Percentiles rank a stretch among this genome's conserved stretches.
Conservation (phyloP, 2,113 vertebrate species). For the Oryzias javanicus region DNA sequence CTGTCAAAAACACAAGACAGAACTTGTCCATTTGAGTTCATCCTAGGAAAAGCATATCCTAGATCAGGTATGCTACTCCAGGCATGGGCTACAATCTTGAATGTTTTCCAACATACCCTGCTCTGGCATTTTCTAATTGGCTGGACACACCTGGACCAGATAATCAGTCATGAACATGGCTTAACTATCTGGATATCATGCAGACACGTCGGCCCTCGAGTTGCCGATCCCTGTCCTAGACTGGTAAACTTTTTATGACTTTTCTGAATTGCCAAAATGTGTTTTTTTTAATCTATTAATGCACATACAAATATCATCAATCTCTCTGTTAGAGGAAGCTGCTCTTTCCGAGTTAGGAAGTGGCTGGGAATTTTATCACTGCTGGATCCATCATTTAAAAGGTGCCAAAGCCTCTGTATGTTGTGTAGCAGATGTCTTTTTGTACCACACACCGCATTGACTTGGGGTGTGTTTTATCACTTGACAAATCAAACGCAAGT, state of each 20-base stretch:
- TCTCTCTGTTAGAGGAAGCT: constrained; percentile 20
- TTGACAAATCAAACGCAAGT: constrained; percentile 25
- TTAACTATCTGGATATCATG: too few species aligned
- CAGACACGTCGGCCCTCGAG: too few species aligned
- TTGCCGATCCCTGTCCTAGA: not conserved
- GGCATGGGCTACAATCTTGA: too few species aligned
- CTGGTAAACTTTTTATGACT: constrained; percentile 26
- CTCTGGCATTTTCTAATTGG: too few species aligned
- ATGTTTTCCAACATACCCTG: too few species aligned
- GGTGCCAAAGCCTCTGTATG: not conserved
- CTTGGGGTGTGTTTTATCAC: constrained; percentile 20
- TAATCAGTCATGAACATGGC: too few species aligned
- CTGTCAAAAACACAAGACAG: too few species aligned
- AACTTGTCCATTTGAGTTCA: too few species aligned
- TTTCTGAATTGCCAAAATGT: constrained; percentile 32
- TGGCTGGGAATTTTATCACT: constrained; percentile 61
- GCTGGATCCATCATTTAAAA: constrained; percentile 38
- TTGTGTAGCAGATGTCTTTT: too few species aligned
- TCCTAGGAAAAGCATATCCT: too few species aligned
- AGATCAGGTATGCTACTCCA: too few species aligned
- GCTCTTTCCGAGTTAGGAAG: constrained; percentile 36
- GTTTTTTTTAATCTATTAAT: constrained; percentile 56
- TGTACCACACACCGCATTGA: not conserved
- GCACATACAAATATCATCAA: constrained; percentile 35
- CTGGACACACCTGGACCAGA: too few species aligned